Evolutionary conservation across 2,113 vertebrate genomes (phyloP).

Genomic region (Copsychus sechellarum): DNA sequence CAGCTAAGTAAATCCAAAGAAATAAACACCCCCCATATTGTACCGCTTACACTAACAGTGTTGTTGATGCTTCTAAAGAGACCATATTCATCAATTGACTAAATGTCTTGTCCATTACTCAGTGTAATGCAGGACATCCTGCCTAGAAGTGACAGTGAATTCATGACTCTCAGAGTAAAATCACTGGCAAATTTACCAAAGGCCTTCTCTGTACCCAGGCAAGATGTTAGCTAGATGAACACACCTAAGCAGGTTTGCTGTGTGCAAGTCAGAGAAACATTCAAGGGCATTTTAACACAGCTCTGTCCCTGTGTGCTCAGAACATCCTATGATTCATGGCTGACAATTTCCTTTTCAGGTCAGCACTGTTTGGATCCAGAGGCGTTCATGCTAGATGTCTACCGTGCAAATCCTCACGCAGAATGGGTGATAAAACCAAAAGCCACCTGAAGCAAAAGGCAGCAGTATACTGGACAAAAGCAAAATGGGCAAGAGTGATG

Average conservation of each 20-base stretch:
- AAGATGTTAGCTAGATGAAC: background rate
- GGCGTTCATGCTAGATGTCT: constrained; percentile 86
- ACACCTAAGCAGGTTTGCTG: background rate
- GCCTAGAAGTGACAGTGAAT: background rate
- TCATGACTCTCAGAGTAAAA: background rate
- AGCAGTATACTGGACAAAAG: background rate
- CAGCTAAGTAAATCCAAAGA: background rate
- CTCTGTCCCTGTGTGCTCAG: background rate
- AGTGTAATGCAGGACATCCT: background rate
- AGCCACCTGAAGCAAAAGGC: constrained; percentile 68
- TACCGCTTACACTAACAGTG: background rate
- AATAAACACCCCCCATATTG: rapidly evolving
- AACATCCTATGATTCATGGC: background rate
- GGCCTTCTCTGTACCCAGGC: background rate
- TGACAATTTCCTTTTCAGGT: constrained; percentile 73
- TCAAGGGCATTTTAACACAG: background rate
- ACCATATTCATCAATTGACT: rapidly evolving
- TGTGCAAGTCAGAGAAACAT: rapidly evolving
- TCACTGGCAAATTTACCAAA: background rate
- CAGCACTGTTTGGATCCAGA: constrained; percentile 92
- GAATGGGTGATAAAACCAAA: constrained; percentile 93
- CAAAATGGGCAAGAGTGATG: background rate
- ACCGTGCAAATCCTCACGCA: constrained; percentile 88
- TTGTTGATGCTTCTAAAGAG: background rate
- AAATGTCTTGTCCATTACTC: background rate